phyloP scores from a whole-genome alignment of 1,140 invertebrate genomes.

The Drosophila bifasciata region DNA sequence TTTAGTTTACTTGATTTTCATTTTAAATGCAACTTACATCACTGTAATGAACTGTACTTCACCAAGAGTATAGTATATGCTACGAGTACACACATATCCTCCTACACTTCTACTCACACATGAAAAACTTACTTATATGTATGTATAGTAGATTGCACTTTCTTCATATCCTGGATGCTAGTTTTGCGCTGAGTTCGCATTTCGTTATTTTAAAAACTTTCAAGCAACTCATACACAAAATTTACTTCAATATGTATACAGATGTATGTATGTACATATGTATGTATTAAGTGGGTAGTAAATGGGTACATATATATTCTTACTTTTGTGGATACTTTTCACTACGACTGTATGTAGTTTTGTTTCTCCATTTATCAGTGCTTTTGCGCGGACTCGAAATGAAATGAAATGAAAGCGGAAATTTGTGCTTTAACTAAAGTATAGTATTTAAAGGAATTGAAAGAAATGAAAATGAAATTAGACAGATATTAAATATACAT shows the following conservation, averaged over 20 bases:
- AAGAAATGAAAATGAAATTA: neutral
- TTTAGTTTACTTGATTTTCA: too few species aligned
- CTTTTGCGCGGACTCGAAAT: neutral
- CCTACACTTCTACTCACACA: neutral
- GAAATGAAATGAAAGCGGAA: neutral
- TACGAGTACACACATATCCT: conserved; percentile 1
- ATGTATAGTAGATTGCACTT: conserved; percentile 47
- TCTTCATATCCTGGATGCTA: conserved; percentile 63
- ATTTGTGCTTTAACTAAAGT: too few species aligned
- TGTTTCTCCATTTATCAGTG: conserved; percentile 12
- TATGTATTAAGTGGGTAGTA: neutral
- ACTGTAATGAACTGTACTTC: too few species aligned
- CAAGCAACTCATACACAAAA: conserved; percentile 44
- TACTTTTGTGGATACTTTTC: conserved; percentile 19
- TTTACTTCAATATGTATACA: conserved; percentile 15
- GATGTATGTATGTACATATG: neutral
- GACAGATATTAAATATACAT: too few species aligned
- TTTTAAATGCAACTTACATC: too few species aligned
- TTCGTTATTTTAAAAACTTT: conserved; percentile 62
- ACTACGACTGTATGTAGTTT: conserved; percentile 8
- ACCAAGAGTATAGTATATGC: too few species aligned
- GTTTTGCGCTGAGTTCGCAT: conserved; percentile 54
- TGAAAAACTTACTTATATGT: neutral
- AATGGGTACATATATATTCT: neutral
- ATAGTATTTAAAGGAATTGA: neutral